Evolutionary conservation across 1,140 invertebrate species (phyloP), one percentile per base, ranked within the genome.

Genomic region (Batillaria attramentaria): DNA sequence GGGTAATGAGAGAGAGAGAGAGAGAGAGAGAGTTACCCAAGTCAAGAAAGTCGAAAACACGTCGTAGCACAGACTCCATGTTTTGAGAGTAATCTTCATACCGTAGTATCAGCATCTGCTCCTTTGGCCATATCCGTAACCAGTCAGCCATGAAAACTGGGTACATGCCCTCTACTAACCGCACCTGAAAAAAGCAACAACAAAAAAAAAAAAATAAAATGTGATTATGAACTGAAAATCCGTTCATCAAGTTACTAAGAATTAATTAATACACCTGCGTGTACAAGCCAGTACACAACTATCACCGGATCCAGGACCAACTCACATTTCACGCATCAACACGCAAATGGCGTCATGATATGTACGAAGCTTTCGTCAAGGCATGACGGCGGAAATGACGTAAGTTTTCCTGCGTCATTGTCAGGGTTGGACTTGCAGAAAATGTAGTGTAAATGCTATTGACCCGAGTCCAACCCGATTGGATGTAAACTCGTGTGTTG

Each of bases 91-190:
- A 72, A 43, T 72, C 70, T 43, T 72, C 70, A 20, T 43, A 43
- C 35, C 70, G 39, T 13, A 72, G 41, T 3, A 72, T n/a, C 3
- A 72, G 43, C 20, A 72, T 72, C 70, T 72, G 70, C 5, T 72
- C 42, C 70, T 43, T 24, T 8, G 70, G 70, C 41, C 42, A 72
- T 6, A 72, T 50, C 3, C 42, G 39, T 3, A 72, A 33, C 70
- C 70, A 72, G 70, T 72, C 70, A 4, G 43, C 70, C 70, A 72
- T 20, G 10, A 72, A 72, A 28, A 72, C 41, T 13, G 70, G 42
- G 46, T 72, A 72, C 41, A 72, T 33, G n/a, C 70, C 70, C 20
- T 72, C 70, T 0, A 50, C 42, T n/a, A 72, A n/a, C 8, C 70
- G 70, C 41, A 50, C 31, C 70, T 72, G 42, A 6, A 33, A 46